Base-by-base conservation (phyloP, 2,888 invertebrate species). In the Cataglyphis altisquamis region DNA sequence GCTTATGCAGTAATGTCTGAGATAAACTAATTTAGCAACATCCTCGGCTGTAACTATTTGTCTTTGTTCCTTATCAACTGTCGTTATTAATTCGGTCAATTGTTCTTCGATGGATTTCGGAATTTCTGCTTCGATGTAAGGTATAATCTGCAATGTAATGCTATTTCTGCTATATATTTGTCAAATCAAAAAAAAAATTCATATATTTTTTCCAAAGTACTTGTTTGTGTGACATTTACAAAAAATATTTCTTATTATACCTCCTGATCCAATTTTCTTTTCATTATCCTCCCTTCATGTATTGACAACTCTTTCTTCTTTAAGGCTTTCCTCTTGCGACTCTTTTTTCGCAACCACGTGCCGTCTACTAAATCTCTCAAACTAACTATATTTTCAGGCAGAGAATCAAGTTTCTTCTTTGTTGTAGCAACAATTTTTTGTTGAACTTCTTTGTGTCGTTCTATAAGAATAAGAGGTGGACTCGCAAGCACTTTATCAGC, bases 31-130 rank as follows among this genome's bases (percentile, higher is more conserved):
- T 88, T 96, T 95, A 78, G 95, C 94, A 67, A 96, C 90, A 90
- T 96, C 96, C 48, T 96, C 95, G 0, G 95, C 94, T 36, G 95
- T 95, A 15, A 96, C 94, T 67, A 91, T 90, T 68, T 94, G 93
- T 68, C 95, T 95, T 91, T 96, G 96, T 90, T 96, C 96, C 82
- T 93, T 92, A 87, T 96, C 95, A 0, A 96, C 95, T n/a, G 93
- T 85, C 45, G 91, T 92, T 41, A 96, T 92, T 92, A 97, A 95
- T 86, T 96, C 95, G 12, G 86, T 77, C 85, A 96, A 96, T 94
- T 97, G 97, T 68, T 96, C 95, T 88, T 97, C 97, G 0, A 97
- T 96, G 84, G 96, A 96, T 12, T 96, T 95, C 0, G 97, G 97
- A 63, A 95, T 88, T 81, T 96, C 96, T 0, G 97, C 97, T 93